Evolutionary conservation across 2,797 vertebrate species (phyloP).

Genomic region (Heliangelus exortis): DNA sequence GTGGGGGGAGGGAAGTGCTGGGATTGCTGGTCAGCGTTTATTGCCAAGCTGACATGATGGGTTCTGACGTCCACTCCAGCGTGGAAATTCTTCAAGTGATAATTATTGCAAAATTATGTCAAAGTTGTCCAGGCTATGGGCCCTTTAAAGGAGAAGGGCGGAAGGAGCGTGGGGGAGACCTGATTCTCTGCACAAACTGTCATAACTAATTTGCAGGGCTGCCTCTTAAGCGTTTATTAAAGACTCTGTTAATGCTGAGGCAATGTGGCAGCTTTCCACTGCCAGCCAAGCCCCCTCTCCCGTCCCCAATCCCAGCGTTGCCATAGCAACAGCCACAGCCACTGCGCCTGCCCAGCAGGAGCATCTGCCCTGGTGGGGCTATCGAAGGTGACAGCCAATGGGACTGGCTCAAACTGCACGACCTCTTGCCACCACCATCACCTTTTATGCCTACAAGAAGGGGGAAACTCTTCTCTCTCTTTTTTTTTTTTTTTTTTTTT

Average conservation of each 20-base stretch:
- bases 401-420: constrained; percentile 83
- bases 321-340: constrained; percentile 83
- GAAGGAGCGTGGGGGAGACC: constrained; percentile 87
- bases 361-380: constrained; percentile 84
- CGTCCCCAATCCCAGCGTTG: constrained; percentile 83
- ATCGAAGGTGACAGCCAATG: constrained; percentile 92
- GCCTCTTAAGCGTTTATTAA: constrained; percentile 98
- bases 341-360: constrained; percentile 88
- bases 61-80: constrained; percentile 89
- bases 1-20: constrained; percentile 77
- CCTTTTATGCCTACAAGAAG: constrained; percentile 43
- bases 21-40: constrained; percentile 91
- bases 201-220: constrained; percentile 95
- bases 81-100: constrained; percentile 94
- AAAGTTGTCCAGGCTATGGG: constrained; percentile 88
- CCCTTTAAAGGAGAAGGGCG: constrained; percentile 91
- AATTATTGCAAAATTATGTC: constrained; percentile 99
- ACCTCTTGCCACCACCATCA: constrained; percentile 76
- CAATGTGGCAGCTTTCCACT: constrained; percentile 96
- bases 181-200: constrained; percentile 93
- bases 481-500: too few species aligned
- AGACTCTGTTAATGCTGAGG: constrained; percentile 96
- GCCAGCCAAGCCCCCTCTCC: constrained; percentile 81
- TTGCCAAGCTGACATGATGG: constrained; percentile 87
- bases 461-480: not conserved